Evolutionary conservation across 2,797 vertebrate genomes (phyloP).

Genomic region (Diplodus puntazzo): DNA sequence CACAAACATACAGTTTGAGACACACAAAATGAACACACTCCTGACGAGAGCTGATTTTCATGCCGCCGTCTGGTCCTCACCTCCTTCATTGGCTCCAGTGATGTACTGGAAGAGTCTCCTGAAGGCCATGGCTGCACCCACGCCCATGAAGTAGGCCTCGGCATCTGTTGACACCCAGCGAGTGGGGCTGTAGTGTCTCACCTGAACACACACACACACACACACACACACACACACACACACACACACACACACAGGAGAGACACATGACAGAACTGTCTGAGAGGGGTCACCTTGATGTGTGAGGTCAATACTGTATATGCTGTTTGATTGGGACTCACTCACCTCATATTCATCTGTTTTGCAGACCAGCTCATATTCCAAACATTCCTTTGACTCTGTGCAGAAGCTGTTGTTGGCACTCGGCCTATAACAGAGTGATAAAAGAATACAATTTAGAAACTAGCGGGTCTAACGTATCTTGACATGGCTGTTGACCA

Average conservation of each 20-base stretch:
- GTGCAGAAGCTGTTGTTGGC: constrained; percentile 83
- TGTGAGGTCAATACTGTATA: no score
- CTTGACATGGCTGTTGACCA: neutral
- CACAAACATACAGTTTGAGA: neutral
- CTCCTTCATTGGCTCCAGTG: constrained; percentile 82
- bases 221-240: no score
- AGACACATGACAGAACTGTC: neutral
- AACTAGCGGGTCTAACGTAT: neutral
- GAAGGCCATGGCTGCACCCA: constrained; percentile 86
- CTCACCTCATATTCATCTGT: constrained; percentile 87
- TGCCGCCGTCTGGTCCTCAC: constrained; percentile 44
- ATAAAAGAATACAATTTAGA: neutral
- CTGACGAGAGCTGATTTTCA: no score
- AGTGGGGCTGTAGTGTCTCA: constrained; percentile 85
- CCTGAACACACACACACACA: constrained; percentile 66
- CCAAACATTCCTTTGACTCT: constrained; percentile 84
- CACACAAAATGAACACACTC: constrained; percentile 1
- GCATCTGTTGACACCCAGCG: constrained; percentile 87
- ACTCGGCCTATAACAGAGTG: constrained; percentile 68
- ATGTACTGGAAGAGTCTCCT: constrained; percentile 88
- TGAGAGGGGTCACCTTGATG: neutral
- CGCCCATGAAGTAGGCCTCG: constrained; percentile 86
- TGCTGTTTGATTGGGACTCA: neutral
- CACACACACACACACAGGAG: no score
- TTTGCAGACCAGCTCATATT: constrained; percentile 83